Percentiles rank a stretch among this genome's conserved stretches.
Conservation (phyloP, 2,113 vertebrate species). For the Plotosus lineatus region DNA sequence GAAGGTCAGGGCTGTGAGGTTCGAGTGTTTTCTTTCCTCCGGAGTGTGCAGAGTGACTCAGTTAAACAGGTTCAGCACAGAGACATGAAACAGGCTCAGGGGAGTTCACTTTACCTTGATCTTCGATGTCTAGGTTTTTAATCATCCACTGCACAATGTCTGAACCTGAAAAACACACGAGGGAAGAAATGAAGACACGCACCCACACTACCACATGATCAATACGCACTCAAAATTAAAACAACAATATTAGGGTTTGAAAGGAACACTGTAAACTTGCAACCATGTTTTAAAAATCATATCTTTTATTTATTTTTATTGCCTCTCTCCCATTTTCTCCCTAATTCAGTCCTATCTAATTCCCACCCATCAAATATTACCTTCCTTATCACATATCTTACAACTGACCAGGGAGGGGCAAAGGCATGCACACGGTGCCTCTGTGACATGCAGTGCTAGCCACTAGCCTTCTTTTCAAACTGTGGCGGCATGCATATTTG, state of each 20-base stretch:
- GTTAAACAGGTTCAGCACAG: constrained; percentile 10
- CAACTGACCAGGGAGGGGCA: too few species aligned
- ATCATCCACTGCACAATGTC: constrained; percentile 89
- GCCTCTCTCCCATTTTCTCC: too few species aligned
- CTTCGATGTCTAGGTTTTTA: constrained; percentile 85
- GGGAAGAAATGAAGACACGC: background rate
- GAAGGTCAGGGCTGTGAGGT: constrained; percentile 20
- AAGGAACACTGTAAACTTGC: background rate
- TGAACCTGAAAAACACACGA: constrained; percentile 73
- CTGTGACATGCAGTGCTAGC: too few species aligned
- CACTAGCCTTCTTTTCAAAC: too few species aligned
- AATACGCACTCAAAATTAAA: background rate
- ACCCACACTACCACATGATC: background rate
- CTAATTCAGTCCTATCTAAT: too few species aligned
- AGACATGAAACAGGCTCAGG: background rate
- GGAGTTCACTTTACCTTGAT: constrained; percentile 75
- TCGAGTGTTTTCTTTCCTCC: constrained; percentile 6
- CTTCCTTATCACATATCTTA: too few species aligned
- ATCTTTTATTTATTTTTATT: too few species aligned
- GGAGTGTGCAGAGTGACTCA: background rate
- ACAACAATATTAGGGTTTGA: background rate
- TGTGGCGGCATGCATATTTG: too few species aligned
- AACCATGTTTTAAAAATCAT: too few species aligned
- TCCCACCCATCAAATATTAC: too few species aligned
- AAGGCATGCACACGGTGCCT: too few species aligned